Conservation (phyloP, 2,113 vertebrate genomes). For the Trogon surrucura region DNA sequence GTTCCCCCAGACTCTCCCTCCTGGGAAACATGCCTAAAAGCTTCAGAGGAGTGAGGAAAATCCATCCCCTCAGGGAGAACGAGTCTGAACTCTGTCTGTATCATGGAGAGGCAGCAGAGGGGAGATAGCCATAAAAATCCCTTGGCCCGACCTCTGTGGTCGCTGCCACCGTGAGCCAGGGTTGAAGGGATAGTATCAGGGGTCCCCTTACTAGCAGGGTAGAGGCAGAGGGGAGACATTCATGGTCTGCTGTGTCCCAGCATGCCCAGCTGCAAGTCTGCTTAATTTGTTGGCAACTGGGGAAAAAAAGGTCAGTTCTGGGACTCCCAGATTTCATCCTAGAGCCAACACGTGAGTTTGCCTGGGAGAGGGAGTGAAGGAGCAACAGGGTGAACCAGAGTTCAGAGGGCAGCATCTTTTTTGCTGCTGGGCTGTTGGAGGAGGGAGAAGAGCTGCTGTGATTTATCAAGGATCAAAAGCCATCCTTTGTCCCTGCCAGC, state of each 20-base stretch:
- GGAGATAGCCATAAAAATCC: neutral
- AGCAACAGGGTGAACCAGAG: neutral
- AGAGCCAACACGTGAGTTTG: neutral
- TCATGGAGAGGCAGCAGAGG: neutral
- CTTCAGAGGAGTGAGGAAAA: neutral
- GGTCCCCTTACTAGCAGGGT: neutral
- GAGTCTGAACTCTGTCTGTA: neutral
- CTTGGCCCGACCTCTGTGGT: neutral
- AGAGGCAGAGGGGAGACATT: neutral
- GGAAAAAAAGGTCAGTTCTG: neutral
- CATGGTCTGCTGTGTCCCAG: neutral
- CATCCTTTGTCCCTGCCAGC: neutral
- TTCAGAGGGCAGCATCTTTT: neutral
- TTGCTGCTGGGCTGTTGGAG: neutral
- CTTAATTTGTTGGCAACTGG: neutral
- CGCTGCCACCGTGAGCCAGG: rapidly evolving
- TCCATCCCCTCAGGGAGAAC: neutral
- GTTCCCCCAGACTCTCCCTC: neutral
- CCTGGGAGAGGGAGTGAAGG: neutral
- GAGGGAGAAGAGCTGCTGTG: neutral
- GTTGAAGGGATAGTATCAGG: rapidly evolving
- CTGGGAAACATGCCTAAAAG: neutral
- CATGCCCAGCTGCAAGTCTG: neutral
- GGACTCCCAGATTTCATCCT: neutral
- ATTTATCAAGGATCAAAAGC: neutral